Evolutionary conservation across 2,113 vertebrate species (phyloP).

Genomic region (Cebus imitator): DNA sequence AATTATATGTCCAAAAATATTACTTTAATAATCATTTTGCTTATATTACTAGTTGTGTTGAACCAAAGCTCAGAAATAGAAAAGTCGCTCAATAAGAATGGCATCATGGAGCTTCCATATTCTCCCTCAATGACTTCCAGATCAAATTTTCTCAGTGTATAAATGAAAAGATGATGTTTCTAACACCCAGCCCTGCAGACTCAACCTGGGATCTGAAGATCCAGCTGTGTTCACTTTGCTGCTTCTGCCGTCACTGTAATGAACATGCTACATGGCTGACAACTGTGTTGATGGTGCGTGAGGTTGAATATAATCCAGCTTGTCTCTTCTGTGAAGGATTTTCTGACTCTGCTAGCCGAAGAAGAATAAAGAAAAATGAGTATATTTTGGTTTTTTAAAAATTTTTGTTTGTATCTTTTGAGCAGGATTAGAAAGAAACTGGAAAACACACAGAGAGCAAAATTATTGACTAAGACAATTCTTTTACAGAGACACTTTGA

Average conservation of each 20-base stretch:
- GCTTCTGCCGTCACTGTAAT: not conserved
- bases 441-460: not conserved
- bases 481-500: not conserved
- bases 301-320: conserved; percentile 49
- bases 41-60: not conserved
- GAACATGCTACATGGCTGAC: conserved; percentile 37
- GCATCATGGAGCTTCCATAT: conserved; percentile 31
- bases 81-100: conserved; percentile 56
- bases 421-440: not conserved
- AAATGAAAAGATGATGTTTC: conserved; percentile 65
- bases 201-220: conserved; percentile 29
- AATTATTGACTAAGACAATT: not conserved
- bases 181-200: conserved; percentile 12
- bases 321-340: conserved; percentile 65
- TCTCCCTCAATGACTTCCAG: conserved; percentile 47
- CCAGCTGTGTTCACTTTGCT: conserved; percentile 59
- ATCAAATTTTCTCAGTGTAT: conserved; percentile 58
- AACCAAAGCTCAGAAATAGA: conserved; percentile 44
- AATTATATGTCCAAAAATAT: not conserved
- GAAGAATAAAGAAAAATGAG: conserved; percentile 15
- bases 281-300: conserved; percentile 1
- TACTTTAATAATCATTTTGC: conserved; percentile 27
- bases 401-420: not conserved
- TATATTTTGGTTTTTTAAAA: not conserved
- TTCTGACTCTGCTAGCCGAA: not conserved